Evolutionary conservation across 2,888 invertebrate species (phyloP).

Genomic region (Entomobrya proxima): DNA sequence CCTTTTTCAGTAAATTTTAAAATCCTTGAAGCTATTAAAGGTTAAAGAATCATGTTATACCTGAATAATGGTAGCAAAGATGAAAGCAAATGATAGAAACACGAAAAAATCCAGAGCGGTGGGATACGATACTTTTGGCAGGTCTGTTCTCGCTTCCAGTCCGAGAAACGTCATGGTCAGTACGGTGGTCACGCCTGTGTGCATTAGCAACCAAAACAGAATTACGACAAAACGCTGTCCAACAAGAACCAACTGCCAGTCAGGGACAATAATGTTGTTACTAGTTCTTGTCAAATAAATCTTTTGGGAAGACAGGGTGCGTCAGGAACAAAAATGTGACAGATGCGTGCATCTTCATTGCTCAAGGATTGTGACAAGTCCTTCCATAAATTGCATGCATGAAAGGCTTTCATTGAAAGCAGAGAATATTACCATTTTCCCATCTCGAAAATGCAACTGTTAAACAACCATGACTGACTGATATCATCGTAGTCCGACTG

Average conservation of each 20-base stretch:
- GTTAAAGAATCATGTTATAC: slow-evolving; percentile 76
- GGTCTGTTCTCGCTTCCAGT: slow-evolving; percentile 86
- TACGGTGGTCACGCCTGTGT: slow-evolving; percentile 87
- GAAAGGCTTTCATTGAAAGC: neutral
- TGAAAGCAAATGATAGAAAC: slow-evolving; percentile 87
- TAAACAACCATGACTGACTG: neutral
- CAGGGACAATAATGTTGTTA: neutral
- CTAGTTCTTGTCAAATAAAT: too few relatives aligned
- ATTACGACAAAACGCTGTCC: neutral
- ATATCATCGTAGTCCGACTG: neutral
- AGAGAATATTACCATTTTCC: neutral
- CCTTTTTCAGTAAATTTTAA: neutral
- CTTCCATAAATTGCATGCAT: too few relatives aligned
- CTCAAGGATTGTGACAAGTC: slow-evolving; percentile 7
- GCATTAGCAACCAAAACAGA: neutral
- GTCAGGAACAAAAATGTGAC: neutral
- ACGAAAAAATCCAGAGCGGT: slow-evolving; percentile 92
- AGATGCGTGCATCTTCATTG: neutral
- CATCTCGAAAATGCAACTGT: neutral
- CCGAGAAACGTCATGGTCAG: slow-evolving; percentile 91
- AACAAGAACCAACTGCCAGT: neutral
- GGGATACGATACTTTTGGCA: slow-evolving; percentile 90
- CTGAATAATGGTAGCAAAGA: slow-evolving; percentile 88
- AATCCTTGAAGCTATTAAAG: too few relatives aligned
- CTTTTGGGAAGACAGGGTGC: too few relatives aligned